Evolutionary conservation across 2,888 invertebrate genomes (phyloP).

Genomic region (Polietes domitor): DNA sequence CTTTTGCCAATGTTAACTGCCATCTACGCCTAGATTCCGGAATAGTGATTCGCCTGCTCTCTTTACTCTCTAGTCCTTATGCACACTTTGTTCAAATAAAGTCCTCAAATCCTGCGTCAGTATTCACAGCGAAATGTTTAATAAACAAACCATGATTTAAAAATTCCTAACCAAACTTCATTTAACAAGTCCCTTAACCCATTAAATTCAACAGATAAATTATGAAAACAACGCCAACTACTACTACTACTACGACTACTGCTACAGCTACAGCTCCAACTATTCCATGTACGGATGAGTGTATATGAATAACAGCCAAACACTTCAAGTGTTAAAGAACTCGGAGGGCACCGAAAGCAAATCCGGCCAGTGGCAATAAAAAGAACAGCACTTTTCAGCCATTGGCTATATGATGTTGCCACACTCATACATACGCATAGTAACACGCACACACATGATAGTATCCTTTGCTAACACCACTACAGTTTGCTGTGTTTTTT

Average conservation of each 20-base stretch:
- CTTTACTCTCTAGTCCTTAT: too few relatives aligned
- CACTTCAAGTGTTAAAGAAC: slow-evolving; percentile 22
- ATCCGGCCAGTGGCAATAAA: slow-evolving; percentile 18
- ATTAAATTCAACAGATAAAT: slow-evolving; percentile 37
- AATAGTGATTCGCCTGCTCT: too few relatives aligned
- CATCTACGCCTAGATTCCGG: too few relatives aligned
- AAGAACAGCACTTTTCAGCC: slow-evolving; percentile 3
- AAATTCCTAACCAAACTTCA: not conserved
- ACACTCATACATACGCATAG: not conserved
- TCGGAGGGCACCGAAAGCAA: not conserved
- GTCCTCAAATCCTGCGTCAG: not conserved
- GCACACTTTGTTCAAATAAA: not conserved
- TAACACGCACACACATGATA: not conserved
- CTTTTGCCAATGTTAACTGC: too few relatives aligned
- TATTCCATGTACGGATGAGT: not conserved
- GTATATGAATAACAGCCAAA: slow-evolving; percentile 7
- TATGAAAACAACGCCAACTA: slow-evolving; percentile 16
- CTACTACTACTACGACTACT: too few relatives aligned
- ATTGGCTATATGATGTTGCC: slow-evolving; percentile 14
- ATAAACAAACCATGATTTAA: not conserved
- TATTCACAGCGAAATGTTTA: not conserved
- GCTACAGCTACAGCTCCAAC: not conserved
- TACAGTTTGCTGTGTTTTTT: not conserved
- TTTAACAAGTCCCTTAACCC: slow-evolving; percentile 33
- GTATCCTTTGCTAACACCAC: slow-evolving; percentile 24